Percentiles rank a stretch among this genome's conserved stretches.
Evolutionary conservation across 2,797 vertebrate genomes (phyloP).

Genomic region (Todus mexicanus): DNA sequence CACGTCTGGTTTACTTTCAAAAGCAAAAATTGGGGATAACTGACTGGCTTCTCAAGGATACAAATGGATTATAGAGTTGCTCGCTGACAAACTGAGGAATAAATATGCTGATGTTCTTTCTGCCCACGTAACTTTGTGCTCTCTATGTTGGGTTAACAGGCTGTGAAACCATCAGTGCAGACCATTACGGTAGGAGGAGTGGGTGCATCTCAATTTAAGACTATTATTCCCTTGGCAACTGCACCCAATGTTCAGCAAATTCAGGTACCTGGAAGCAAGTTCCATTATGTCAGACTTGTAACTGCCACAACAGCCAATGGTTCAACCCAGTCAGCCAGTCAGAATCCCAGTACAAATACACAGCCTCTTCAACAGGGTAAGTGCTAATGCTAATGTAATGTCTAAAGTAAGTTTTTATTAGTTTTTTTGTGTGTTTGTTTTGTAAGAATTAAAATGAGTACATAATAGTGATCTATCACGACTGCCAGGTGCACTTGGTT

Average conservation of each 20-base stretch:
- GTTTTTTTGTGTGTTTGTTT: neutral
- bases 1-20: neutral
- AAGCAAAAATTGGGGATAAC: neutral
- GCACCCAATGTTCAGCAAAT: conserved; percentile 96
- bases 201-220: conserved; percentile 90
- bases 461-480: neutral
- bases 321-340: conserved; percentile 77
- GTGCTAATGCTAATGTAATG: neutral
- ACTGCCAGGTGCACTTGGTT: neutral
- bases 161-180: conserved; percentile 88
- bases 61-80: rapidly evolving
- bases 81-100: neutral
- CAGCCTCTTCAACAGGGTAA: conserved; percentile 90
- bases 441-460: neutral
- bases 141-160: conserved; percentile 74
- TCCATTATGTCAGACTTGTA: conserved; percentile 96
- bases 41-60: neutral
- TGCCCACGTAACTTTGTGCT: conserved; percentile 29
- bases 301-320: conserved; percentile 88
- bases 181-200: conserved; percentile 89
- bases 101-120: neutral
- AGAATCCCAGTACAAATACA: conserved; percentile 84
- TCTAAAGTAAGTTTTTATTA: neutral
- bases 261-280: conserved; percentile 97
- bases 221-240: conserved; percentile 92